Conservation (phyloP, 2,797 vertebrate species). For the Poecile montanus region DNA sequence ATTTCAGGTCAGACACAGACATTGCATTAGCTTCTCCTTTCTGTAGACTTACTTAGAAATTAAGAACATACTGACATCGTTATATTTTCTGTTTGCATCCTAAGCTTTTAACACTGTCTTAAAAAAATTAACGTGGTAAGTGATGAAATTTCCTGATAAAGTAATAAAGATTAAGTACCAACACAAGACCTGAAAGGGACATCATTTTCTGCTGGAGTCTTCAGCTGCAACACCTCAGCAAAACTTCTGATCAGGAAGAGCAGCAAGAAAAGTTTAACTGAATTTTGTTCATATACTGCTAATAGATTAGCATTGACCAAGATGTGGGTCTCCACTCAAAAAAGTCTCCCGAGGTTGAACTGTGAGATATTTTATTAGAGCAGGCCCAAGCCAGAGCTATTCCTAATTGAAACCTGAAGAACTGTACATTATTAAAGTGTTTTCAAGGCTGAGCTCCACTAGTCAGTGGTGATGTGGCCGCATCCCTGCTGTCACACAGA, state of each 20-base stretch:
- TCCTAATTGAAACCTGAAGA: not conserved
- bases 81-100: not conserved
- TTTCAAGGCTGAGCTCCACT: not conserved
- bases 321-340: not conserved
- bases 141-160: not conserved
- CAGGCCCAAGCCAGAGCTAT: not conserved
- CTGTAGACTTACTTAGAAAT: not conserved
- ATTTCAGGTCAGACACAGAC: not conserved
- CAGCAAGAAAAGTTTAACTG: not conserved
- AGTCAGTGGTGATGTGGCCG: not conserved
- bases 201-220: not conserved
- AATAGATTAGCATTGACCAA: not conserved
- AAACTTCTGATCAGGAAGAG: not conserved
- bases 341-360: not conserved
- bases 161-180: not conserved
- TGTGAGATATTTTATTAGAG: not conserved
- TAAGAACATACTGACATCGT: not conserved
- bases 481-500: not conserved
- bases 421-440: not conserved
- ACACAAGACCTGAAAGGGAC: not conserved
- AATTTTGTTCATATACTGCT: not conserved
- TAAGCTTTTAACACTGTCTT: not conserved
- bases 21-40: not conserved
- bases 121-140: not conserved
- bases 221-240: not conserved